A percentile compares a stretch with the other conserved stretches of the same genome.
Evolutionary conservation across 2,797 vertebrate genomes (phyloP).

Genomic region (Odontamblyopus lacepedii): DNA sequence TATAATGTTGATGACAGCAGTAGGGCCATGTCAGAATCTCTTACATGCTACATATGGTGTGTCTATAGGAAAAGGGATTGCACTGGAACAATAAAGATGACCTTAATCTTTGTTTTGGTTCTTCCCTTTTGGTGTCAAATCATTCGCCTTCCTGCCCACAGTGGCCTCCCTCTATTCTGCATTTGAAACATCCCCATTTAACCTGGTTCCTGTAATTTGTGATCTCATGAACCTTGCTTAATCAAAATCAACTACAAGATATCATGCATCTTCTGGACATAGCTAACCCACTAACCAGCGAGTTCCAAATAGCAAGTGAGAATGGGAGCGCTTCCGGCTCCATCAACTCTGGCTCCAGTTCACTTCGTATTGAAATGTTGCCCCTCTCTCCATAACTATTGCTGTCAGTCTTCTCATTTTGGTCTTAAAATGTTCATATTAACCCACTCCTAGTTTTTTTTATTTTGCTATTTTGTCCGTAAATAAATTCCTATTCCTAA

Average conservation of each 20-base stretch:
- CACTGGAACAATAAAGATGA: neutral
- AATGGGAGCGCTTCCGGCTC: too few species aligned
- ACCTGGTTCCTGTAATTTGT: neutral
- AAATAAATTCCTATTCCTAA: too few species aligned
- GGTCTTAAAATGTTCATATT: too few species aligned
- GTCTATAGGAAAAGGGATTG: neutral
- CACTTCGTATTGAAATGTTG: too few species aligned
- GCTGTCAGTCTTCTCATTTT: too few species aligned
- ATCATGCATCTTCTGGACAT: neutral
- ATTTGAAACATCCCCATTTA: constrained; percentile 2
- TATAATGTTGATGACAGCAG: neutral
- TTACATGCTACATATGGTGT: neutral
- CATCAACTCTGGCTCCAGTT: too few species aligned
- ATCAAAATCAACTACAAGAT: neutral
- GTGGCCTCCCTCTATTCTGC: neutral
- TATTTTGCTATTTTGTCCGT: too few species aligned
- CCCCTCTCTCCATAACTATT: too few species aligned
- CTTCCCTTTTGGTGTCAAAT: neutral
- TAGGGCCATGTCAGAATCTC: neutral
- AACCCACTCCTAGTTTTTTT: too few species aligned
- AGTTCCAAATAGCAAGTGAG: too few species aligned
- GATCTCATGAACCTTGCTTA: neutral
- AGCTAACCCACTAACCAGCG: too few species aligned
- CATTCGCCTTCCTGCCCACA: neutral
- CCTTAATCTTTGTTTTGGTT: constrained; percentile 7